Percentiles rank a stretch among this genome's conserved stretches.
These are phyloP conservation scores for Siphamia tubifer DNA, from an alignment of 2,113 vertebrate species.

Conservation along the genomic window DNA sequence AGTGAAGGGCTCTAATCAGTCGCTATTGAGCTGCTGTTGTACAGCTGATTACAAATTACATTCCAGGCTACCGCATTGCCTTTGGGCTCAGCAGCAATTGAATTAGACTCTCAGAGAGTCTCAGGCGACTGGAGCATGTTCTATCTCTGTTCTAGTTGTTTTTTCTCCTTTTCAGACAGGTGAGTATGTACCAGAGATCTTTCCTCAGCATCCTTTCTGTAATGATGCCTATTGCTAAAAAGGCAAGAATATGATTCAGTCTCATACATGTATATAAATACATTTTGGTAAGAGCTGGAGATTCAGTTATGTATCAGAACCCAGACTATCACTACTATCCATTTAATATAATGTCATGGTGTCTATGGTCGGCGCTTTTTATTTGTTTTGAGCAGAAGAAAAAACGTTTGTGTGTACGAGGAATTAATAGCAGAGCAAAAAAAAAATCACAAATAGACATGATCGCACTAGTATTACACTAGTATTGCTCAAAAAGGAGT, in stretches of 20 bases:
- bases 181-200: not conserved
- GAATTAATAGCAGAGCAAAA: no score
- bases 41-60: conserved; percentile 67
- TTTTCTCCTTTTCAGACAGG: conserved; percentile 10
- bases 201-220: not conserved
- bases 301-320: no score
- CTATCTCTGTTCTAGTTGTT: conserved; percentile 27
- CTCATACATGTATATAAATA: no score
- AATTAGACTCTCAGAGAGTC: conserved; percentile 51
- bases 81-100: conserved; percentile 53
- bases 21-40: conserved; percentile 64
- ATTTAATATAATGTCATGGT: no score
- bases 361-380: no score
- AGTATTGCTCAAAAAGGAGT: no score
- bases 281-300: no score
- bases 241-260: not conserved
- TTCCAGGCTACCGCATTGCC: conserved; percentile 33
- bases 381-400: no score
- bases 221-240: conserved; percentile 2
- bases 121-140: conserved; percentile 14
- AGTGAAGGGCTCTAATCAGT: conserved; percentile 60
- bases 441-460: no score
- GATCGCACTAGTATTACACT: no score
- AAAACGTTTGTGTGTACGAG: no score
- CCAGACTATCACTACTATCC: no score